These are phyloP conservation scores for Cottus gobio DNA, from an alignment of 2,113 vertebrate species.

Conservation along the genomic window DNA sequence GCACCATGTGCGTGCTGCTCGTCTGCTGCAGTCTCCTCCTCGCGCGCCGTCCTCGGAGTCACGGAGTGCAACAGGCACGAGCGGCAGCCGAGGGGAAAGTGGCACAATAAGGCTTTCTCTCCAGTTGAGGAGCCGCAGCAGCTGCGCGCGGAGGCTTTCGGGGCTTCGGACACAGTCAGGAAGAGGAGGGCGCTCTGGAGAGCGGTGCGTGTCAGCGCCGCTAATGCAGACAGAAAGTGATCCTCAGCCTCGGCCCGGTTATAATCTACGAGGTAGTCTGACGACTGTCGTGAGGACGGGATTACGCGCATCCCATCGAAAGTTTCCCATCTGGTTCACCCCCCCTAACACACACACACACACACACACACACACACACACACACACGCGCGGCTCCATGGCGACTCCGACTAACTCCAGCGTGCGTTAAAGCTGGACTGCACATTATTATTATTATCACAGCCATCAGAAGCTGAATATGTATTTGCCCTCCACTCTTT, in stretches of 20 bases:
- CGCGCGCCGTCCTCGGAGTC: neutral
- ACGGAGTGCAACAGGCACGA: conserved; percentile 25
- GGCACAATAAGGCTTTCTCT: neutral
- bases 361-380: no score
- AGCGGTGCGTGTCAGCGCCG: neutral
- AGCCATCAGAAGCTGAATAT: no score
- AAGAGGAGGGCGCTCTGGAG: neutral
- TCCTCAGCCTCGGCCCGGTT: conserved; percentile 9
- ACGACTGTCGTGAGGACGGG: conserved; percentile 56
- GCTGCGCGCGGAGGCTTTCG: conserved; percentile 4
- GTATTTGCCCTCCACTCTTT: no score
- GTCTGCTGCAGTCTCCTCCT: conserved; percentile 46
- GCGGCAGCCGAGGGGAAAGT: neutral
- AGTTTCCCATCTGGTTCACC: conserved; percentile 68
- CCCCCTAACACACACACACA: no score
- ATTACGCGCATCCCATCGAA: conserved; percentile 64
- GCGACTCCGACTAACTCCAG: neutral
- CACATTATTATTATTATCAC: no score
- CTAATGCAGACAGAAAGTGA: conserved; percentile 36
- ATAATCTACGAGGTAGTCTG: conserved; percentile 53
- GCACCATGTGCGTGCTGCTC: conserved; percentile 36
- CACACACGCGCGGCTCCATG: no score
- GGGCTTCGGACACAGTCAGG: neutral
- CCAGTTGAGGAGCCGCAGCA: conserved; percentile 26
- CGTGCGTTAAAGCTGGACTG: no score